These are phyloP conservation scores for Xiphophorus couchianus DNA, from an alignment of 2,113 vertebrate genomes.

Conservation along the genomic window DNA sequence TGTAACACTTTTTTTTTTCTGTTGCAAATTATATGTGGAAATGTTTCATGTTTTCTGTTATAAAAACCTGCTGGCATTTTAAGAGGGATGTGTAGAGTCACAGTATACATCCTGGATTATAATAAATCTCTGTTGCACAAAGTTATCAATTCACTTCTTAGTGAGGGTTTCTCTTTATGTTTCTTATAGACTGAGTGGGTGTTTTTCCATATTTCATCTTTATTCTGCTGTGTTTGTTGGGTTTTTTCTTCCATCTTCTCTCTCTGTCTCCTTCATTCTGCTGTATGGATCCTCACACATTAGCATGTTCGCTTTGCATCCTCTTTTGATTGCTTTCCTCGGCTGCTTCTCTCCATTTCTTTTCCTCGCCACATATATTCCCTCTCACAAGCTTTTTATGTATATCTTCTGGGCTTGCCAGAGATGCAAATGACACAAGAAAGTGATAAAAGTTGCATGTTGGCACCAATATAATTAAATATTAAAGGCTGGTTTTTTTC, in stretches of 20 bases:
- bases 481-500: constrained; percentile 74
- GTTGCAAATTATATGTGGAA: background rate
- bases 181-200: background rate
- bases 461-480: constrained; percentile 82
- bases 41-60: background rate
- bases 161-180: background rate
- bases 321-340: constrained; percentile 44
- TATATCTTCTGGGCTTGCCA: constrained; percentile 74
- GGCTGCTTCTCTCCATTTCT: constrained; percentile 16
- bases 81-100: background rate
- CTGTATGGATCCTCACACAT: constrained; percentile 48
- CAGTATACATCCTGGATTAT: background rate
- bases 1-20: too few species aligned
- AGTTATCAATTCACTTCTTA: background rate
- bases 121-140: background rate
- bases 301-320: constrained; percentile 35
- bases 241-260: constrained; percentile 32
- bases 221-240: constrained; percentile 23
- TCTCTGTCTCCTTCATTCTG: constrained; percentile 40
- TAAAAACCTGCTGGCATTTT: background rate
- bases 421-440: constrained; percentile 81
- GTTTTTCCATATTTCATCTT: constrained; percentile 36
- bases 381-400: constrained; percentile 41
- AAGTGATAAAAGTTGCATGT: constrained; percentile 82
- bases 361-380: constrained; percentile 23